Evolutionary conservation across 37 sponge, comb jelly and placozoan genomes (phyloP).

Genomic region (Corticium candelabrum): DNA sequence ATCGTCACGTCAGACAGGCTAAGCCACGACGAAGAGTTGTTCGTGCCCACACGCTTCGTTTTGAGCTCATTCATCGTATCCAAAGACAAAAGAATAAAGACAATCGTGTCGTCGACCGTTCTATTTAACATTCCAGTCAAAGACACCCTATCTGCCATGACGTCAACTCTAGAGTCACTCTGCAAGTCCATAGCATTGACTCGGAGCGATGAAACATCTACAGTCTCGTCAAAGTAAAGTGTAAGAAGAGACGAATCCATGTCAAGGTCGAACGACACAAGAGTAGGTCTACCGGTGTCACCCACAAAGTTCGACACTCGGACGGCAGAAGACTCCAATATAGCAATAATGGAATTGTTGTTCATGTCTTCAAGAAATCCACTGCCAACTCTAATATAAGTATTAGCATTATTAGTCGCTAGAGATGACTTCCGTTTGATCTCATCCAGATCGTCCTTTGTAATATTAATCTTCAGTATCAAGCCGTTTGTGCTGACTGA

Average conservation of each 20-base stretch:
- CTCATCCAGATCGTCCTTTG: conserved; percentile 58
- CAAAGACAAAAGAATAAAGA: not conserved
- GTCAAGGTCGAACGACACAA: conserved; percentile 60
- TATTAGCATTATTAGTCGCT: not conserved
- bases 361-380: conserved; percentile 63
- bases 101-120: not conserved
- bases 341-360: conserved; percentile 30
- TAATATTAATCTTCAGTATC: conserved; percentile 21
- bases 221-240: conserved; percentile 81
- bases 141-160: not conserved
- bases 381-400: not conserved
- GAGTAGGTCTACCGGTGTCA: conserved; percentile 43
- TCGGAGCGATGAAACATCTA: conserved; percentile 39
- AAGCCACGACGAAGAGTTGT: conserved; percentile 19
- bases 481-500: conserved; percentile 11
- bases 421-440: not conserved
- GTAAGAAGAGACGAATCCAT: conserved; percentile 56
- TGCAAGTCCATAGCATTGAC: conserved; percentile 35
- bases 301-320: conserved; percentile 26
- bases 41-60: not conserved
- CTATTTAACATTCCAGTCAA: conserved; percentile 5
- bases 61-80: not conserved
- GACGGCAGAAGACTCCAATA: conserved; percentile 17
- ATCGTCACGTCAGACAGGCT: conserved; percentile 30
- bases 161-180: not conserved